Evolutionary conservation across 2,113 vertebrate genomes (phyloP).

Genomic region (Callipepla californica): DNA sequence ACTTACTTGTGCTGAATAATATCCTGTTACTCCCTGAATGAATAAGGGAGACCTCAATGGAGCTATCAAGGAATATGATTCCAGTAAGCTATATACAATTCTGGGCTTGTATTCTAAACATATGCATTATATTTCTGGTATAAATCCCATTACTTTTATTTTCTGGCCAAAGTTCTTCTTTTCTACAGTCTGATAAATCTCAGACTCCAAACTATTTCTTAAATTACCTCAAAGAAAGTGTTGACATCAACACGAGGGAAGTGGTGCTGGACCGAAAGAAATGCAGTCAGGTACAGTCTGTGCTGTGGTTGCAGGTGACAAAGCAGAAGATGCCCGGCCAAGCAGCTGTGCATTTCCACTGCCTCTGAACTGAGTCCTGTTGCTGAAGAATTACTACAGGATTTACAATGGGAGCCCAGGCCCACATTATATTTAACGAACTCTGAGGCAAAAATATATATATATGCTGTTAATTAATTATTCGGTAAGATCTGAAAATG

Average conservation of each 20-base stretch:
- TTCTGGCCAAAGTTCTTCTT: not conserved
- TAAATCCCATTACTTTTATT: not conserved
- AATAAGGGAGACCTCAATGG: not conserved
- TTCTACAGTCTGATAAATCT: not conserved
- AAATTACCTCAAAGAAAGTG: slow-evolving; percentile 3
- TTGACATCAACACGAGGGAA: not conserved
- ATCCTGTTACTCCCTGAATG: not conserved
- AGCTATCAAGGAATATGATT: not conserved
- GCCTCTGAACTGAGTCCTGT: not conserved
- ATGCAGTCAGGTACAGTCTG: not conserved
- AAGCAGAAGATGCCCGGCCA: not conserved
- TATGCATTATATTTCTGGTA: not conserved
- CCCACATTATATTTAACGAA: not conserved
- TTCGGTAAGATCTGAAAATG: not conserved
- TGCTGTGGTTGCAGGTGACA: not conserved
- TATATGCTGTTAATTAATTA: not conserved
- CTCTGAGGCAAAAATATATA: not conserved
- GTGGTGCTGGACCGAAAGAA: not conserved
- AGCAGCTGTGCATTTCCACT: not conserved
- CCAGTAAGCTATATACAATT: not conserved
- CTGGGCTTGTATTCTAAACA: slow-evolving; percentile 37
- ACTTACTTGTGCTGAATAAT: slow-evolving; percentile 19
- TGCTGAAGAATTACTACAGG: not conserved
- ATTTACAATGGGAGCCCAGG: not conserved
- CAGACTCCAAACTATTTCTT: not conserved